These are phyloP conservation scores for Chitala chitala DNA, from an alignment of 2,113 vertebrate species.

Conservation along the genomic window DNA sequence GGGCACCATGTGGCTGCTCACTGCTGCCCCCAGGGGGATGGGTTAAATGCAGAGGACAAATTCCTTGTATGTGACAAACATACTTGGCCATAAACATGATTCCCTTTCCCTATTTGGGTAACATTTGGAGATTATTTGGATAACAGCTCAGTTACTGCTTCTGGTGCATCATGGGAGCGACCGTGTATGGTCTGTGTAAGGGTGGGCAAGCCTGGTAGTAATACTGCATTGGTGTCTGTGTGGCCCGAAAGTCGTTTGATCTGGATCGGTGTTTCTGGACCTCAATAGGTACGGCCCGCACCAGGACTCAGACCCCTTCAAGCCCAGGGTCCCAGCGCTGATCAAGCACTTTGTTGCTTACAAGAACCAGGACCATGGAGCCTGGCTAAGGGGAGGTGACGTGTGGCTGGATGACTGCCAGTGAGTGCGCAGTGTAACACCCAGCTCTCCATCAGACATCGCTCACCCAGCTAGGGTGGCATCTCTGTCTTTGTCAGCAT, in stretches of 20 bases:
- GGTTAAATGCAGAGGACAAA: too few relatives aligned
- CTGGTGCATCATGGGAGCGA: too few relatives aligned
- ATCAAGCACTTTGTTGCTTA: conserved; percentile 84
- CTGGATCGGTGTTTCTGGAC: not conserved
- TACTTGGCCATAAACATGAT: too few relatives aligned
- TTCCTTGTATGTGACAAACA: too few relatives aligned
- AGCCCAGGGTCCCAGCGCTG: conserved; percentile 86
- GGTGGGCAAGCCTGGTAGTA: too few relatives aligned
- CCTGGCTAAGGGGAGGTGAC: conserved; percentile 95
- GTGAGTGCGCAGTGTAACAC: conserved; percentile 71
- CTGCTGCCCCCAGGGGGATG: too few relatives aligned
- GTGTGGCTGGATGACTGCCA: conserved; percentile 93
- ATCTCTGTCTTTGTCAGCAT: not conserved
- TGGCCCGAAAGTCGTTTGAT: not conserved
- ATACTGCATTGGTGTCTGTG: not conserved
- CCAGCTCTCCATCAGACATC: not conserved
- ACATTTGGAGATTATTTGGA: too few relatives aligned
- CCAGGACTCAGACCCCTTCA: conserved; percentile 85
- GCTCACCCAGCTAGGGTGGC: not conserved
- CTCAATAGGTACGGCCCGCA: conserved; percentile 84
- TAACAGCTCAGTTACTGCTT: too few relatives aligned
- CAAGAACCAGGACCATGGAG: conserved; percentile 96
- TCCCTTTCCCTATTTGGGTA: too few relatives aligned
- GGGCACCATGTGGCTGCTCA: too few relatives aligned
- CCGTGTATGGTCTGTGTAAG: too few relatives aligned